phyloP scores from a whole-genome alignment of 2,888 invertebrate species.

The Drosophila cracens region DNA sequence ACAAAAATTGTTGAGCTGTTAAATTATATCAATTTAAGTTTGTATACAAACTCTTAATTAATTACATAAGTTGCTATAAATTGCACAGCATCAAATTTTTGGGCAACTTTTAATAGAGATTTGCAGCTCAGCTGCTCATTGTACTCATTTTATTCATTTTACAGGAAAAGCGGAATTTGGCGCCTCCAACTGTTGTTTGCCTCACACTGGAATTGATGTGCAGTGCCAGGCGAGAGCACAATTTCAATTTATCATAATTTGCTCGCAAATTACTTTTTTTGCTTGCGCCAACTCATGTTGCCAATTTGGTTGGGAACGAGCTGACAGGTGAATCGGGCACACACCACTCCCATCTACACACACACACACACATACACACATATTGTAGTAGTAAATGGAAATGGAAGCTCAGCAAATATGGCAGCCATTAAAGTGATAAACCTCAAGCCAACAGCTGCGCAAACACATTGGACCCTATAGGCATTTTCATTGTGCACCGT shows the following conservation, averaged over 20 bases:
- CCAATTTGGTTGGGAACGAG: constrained; percentile 58
- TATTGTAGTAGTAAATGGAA: constrained; percentile 30
- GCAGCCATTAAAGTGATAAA: constrained; percentile 78
- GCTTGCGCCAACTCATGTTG: constrained; percentile 68
- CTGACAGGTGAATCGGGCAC: constrained; percentile 33
- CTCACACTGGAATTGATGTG: constrained; percentile 47
- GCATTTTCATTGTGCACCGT: constrained; percentile 37
- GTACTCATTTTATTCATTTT: background rate
- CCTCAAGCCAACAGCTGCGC: constrained; percentile 53
- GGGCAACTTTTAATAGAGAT: constrained; percentile 1
- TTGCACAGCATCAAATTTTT: background rate
- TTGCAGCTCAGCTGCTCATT: background rate
- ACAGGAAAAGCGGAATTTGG: background rate
- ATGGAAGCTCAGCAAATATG: constrained; percentile 65
- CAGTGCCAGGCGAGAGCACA: constrained; percentile 41
- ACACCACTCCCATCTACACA: background rate
- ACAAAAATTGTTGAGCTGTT: constrained; percentile 2
- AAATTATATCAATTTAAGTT: constrained; percentile 14
- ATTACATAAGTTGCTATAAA: constrained; percentile 1
- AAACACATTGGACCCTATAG: constrained; percentile 47
- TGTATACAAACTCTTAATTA: background rate
- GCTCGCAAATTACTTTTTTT: constrained; percentile 72
- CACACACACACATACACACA: background rate
- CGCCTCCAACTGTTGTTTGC: background rate
- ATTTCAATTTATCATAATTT: constrained; percentile 77